phyloP scores from a whole-genome alignment of 2,113 vertebrate species.

The Dicrurus megarhynchus region DNA sequence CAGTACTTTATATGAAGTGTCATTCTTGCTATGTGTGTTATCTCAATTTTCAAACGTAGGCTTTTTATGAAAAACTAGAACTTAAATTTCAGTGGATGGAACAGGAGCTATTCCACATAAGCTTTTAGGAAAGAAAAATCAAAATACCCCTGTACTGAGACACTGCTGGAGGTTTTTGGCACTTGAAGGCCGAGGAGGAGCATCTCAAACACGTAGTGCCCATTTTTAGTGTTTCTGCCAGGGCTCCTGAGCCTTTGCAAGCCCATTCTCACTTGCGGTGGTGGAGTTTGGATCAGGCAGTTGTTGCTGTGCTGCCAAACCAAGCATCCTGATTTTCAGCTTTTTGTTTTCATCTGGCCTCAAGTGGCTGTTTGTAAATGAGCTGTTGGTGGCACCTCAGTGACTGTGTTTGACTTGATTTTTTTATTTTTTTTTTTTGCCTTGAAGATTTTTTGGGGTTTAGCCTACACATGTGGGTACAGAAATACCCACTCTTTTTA shows the following conservation, averaged over 20 bases:
- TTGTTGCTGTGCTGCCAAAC: background rate
- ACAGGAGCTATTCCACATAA: background rate
- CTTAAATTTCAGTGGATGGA: background rate
- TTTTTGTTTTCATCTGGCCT: background rate
- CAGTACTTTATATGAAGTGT: too few relatives aligned
- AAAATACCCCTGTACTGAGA: background rate
- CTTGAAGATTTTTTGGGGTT: background rate
- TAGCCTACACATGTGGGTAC: accelerated
- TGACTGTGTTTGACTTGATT: background rate
- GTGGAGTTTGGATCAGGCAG: background rate
- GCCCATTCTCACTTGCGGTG: background rate
- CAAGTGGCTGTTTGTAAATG: background rate
- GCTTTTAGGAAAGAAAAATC: background rate
- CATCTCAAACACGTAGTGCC: background rate
- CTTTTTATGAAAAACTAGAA: background rate
- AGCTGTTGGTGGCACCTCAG: background rate
- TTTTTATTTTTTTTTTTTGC: background rate
- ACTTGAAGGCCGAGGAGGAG: background rate
- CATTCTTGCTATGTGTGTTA: background rate
- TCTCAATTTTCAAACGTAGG: background rate
- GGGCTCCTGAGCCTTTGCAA: background rate
- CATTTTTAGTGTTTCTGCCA: background rate
- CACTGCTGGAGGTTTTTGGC: background rate
- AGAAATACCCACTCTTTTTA: accelerated
- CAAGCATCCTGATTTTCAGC: background rate